Conservation (phyloP, 2,113 vertebrate species). For the Marmota monax region DNA sequence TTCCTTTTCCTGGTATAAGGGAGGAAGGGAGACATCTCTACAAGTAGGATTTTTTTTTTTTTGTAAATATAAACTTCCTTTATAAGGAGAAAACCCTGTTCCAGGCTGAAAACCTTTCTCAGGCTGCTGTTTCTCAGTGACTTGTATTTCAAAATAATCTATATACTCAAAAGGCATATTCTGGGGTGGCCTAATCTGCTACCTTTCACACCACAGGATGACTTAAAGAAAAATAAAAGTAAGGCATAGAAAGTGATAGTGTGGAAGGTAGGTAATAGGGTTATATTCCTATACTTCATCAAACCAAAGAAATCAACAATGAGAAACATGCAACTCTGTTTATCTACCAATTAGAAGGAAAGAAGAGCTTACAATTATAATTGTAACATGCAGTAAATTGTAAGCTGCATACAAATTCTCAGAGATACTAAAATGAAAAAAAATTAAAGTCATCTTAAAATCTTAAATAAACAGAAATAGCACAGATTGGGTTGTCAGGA, state of each 20-base stretch:
- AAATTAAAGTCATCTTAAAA: neutral
- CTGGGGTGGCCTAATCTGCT: neutral
- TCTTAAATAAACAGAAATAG: conserved; percentile 32
- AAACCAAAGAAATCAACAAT: neutral
- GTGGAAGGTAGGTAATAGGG: neutral
- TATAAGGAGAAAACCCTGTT: neutral
- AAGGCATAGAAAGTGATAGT: neutral
- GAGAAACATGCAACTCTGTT: neutral
- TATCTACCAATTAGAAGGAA: neutral
- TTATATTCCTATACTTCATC: neutral
- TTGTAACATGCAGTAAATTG: neutral
- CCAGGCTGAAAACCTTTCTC: neutral
- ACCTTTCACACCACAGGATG: neutral
- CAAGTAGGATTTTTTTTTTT: neutral
- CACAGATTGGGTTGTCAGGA: neutral
- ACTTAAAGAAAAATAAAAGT: neutral
- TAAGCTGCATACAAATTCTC: neutral
- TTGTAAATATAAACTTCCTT: neutral
- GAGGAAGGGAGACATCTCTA: neutral
- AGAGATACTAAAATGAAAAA: conserved; percentile 2
- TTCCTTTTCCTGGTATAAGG: neutral
- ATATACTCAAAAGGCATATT: neutral
- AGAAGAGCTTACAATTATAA: neutral
- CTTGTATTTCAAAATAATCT: neutral
- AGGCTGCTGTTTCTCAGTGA: neutral